Conservation (phyloP, 2,888 invertebrate genomes). For the Hyles lineata region DNA sequence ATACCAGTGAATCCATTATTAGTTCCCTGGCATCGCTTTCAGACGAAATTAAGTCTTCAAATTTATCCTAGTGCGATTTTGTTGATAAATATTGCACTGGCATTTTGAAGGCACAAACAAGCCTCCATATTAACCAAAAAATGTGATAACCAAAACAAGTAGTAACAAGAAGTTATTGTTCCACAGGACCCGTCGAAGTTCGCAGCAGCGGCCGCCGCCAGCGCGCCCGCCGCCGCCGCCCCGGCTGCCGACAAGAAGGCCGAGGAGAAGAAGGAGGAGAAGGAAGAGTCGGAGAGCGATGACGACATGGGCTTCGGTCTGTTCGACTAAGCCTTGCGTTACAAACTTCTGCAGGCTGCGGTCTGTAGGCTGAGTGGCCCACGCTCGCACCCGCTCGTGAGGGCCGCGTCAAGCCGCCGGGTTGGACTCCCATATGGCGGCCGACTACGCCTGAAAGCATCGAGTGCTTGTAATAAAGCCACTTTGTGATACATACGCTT, state of each 20-base stretch:
- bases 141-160: background rate
- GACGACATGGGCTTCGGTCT: slow-evolving; percentile 99
- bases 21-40: slow-evolving; percentile 66
- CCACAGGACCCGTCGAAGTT: slow-evolving; percentile 97
- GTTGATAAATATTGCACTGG: slow-evolving; percentile 61
- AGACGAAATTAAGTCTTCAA: slow-evolving; percentile 66
- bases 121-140: background rate
- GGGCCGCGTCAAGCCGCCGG: slow-evolving; percentile 69
- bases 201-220: slow-evolving; percentile 85
- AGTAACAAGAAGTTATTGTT: slow-evolving; percentile 40
- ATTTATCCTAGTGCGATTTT: slow-evolving; percentile 70
- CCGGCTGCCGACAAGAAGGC: slow-evolving; percentile 86
- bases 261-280: slow-evolving; percentile 91
- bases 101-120: slow-evolving; percentile 66
- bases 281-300: slow-evolving; percentile 92
- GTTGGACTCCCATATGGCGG: slow-evolving; percentile 79
- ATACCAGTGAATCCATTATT: slow-evolving; percentile 54
- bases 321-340: slow-evolving; percentile 88
- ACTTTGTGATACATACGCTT: slow-evolving; percentile 40
- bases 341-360: slow-evolving; percentile 37
- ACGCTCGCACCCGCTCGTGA: slow-evolving; percentile 49
- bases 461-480: slow-evolving; percentile 68
- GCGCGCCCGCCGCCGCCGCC: slow-evolving; percentile 87
- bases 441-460: slow-evolving; percentile 50
- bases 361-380: slow-evolving; percentile 24